A percentile compares a stretch with the other conserved stretches of the same genome.
phyloP scores from a whole-genome alignment of 2,113 vertebrate species.

The Nyctereutes procyonoides region DNA sequence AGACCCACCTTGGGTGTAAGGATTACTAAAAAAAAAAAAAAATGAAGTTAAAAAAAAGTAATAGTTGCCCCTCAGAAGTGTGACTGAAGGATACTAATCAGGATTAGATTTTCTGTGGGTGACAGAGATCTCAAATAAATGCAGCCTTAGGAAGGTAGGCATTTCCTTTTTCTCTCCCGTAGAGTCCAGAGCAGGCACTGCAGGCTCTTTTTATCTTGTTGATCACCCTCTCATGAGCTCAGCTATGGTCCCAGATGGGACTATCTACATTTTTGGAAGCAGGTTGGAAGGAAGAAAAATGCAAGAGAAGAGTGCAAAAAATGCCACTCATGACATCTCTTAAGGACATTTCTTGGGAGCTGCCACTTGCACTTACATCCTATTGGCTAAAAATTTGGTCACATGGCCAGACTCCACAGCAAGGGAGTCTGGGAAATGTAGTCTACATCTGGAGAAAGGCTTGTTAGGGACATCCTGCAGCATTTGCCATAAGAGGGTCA shows the following conservation, averaged over 20 bases:
- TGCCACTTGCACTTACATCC: not conserved
- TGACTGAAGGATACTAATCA: not conserved
- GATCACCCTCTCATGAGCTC: not conserved
- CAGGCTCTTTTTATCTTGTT: not conserved
- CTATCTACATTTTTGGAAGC: not conserved
- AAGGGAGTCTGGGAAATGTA: conserved; percentile 46
- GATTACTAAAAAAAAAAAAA: not conserved
- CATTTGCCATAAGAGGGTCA: not conserved
- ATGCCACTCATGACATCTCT: not conserved
- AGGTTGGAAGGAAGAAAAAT: not conserved
- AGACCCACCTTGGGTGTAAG: not conserved
- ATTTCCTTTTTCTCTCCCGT: not conserved
- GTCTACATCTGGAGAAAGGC: not conserved
- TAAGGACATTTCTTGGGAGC: not conserved
- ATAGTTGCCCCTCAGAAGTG: not conserved
- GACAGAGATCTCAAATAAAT: not conserved
- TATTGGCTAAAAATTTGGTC: not conserved
- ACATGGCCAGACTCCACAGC: not conserved
- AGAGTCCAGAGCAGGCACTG: not conserved
- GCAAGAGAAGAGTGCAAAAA: not conserved
- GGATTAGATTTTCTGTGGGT: not conserved
- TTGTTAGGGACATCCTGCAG: not conserved
- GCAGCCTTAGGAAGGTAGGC: not conserved
- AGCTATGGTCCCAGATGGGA: not conserved
- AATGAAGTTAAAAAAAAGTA: not conserved